Conservation (phyloP, 2,113 vertebrate genomes). For the Larimichthys crocea region DNA sequence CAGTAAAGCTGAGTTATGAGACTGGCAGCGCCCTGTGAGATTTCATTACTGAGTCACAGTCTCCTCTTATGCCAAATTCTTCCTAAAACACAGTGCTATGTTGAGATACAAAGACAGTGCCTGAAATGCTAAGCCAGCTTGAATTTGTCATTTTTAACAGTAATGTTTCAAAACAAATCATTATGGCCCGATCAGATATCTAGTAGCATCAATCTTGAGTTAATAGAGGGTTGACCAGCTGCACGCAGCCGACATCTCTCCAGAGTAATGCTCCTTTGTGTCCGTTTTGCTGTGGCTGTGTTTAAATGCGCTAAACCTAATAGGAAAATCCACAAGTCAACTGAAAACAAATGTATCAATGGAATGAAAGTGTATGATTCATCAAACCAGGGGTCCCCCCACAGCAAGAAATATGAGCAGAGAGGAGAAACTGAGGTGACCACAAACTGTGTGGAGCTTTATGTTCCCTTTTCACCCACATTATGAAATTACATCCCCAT, state of each 20-base stretch:
- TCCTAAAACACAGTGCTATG: conserved; percentile 13
- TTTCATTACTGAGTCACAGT: conserved; percentile 46
- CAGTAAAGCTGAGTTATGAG: conserved; percentile 56
- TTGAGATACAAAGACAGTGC: neutral
- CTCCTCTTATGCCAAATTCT: conserved; percentile 29
- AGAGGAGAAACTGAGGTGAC: conserved; percentile 33
- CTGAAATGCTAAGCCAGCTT: conserved; percentile 9
- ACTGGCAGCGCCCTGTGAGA: conserved; percentile 35
- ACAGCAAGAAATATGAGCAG: conserved; percentile 28
- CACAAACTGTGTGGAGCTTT: conserved; percentile 9
- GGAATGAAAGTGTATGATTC: conserved; percentile 24
- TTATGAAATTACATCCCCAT: conserved; percentile 10
- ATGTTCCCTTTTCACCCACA: conserved; percentile 20
- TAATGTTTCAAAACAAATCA: conserved; percentile 41
- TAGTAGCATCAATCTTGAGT: conserved; percentile 34
- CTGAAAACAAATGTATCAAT: conserved; percentile 44
- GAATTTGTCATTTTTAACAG: conserved; percentile 29
- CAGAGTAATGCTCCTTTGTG: conserved; percentile 11
- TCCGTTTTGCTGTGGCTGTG: conserved; percentile 20
- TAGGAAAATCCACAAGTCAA: conserved; percentile 30
- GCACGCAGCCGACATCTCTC: conserved; percentile 31
- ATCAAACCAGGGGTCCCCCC: conserved; percentile 18
- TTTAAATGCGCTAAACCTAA: conserved; percentile 33
- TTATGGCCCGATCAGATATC: conserved; percentile 26
- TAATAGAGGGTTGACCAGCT: conserved; percentile 31